phyloP scores from a whole-genome alignment of 2,113 vertebrate genomes.

The Onychostoma macrolepis region DNA sequence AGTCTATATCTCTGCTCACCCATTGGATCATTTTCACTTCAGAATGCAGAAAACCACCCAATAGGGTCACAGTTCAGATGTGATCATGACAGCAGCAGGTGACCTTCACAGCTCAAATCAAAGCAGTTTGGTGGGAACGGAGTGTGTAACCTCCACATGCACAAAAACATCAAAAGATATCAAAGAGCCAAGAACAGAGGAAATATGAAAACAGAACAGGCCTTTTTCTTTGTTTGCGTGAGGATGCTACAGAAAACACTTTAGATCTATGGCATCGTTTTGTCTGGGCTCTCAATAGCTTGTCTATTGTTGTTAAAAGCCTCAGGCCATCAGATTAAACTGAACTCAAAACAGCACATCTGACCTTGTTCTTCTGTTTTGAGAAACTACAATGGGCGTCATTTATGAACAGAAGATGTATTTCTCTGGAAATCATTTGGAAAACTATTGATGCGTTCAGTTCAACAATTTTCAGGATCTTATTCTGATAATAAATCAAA shows the following conservation, averaged over 20 bases:
- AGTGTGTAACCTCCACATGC: neutral
- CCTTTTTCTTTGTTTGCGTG: neutral
- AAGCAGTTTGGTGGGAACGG: neutral
- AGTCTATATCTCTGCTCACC: neutral
- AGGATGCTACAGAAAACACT: constrained; percentile 3
- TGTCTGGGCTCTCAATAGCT: constrained; percentile 5
- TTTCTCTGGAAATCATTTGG: neutral
- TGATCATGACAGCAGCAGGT: neutral
- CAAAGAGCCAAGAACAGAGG: neutral
- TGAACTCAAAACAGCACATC: neutral
- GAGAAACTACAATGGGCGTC: neutral
- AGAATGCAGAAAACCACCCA: neutral
- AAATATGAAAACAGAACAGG: constrained; percentile 23
- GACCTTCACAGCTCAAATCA: constrained; percentile 1
- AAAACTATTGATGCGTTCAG: neutral
- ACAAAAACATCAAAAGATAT: constrained; percentile 5
- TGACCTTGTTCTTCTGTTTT: neutral
- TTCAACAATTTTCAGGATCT: neutral
- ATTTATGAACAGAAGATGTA: neutral
- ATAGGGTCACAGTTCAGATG: neutral
- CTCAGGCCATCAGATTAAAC: neutral
- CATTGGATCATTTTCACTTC: neutral
- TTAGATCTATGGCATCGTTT: neutral
- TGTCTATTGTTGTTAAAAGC: neutral
- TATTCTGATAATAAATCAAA: neutral